Evolutionary conservation across 2,797 vertebrate species (phyloP), one percentile per base, ranked within the genome.

Genomic region (Thalassophryne amazonica): DNA sequence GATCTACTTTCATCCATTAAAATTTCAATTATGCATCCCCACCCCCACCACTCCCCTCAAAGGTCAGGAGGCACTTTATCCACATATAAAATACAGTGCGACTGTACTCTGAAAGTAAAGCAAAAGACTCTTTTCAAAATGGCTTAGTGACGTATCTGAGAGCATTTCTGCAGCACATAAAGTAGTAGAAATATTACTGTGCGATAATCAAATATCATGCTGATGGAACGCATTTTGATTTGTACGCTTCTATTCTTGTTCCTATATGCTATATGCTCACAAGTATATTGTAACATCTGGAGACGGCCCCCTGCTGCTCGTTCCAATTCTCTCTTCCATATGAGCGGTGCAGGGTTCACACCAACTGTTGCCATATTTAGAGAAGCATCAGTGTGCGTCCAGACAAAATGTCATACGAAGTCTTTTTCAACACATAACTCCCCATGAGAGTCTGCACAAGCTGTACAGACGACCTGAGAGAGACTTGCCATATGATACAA

Each of bases 301-400:
- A 49, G 51, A 34, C 11, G 43, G 19, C 3, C 24, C 21, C 25
- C 28, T 48, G n/a, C n/a, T n/a, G n/a, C 59, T 68, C 47, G 20
- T 12, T 48, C 49, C 28, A 34, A 12, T 13, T 39, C 64, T 39
- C 54, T 47, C 41, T 66, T 59, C 58, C n/a, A 7, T 39, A 24
- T 34, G 60, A 76, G 30, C 47, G 69, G 67, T 42, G 54, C 49
- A 25, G 50, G 49, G 45, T 65, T 9, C 41, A 55, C 13, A 42
- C 41, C 14, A 32, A 65, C 74, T 70, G 67, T 62, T 77, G 54
- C 79, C 73, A 77, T 77, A 76, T 76, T 84, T 79, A 83, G 75
- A 55, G 34, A 58, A 49, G 49, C 31, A 41, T 58, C 38, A 1
- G 45, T 57, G 65, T 50, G 29, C 19, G 43, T 42, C 15, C 47